phyloP scores from a whole-genome alignment of 2,113 vertebrate genomes.

The Nothocercus julius region DNA sequence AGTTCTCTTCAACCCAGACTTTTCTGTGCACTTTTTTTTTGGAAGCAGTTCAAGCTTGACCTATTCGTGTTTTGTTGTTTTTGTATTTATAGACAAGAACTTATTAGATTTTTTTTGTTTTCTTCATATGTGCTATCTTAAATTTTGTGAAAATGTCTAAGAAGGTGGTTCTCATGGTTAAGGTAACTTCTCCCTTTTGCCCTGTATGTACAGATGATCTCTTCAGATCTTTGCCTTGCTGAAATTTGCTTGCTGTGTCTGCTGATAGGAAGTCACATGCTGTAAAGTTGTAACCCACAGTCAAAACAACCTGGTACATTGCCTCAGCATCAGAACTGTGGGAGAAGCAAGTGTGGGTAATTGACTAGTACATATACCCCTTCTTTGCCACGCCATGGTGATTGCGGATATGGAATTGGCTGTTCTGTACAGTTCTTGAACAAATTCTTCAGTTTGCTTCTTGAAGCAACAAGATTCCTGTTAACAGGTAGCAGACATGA shows the following conservation, averaged over 20 bases:
- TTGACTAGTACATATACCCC: neutral
- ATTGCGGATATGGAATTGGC: neutral
- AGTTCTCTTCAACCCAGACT: neutral
- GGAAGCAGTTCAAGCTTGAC: neutral
- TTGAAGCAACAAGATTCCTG: fast-evolving
- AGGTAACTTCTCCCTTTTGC: neutral
- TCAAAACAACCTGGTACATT: neutral
- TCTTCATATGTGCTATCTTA: fast-evolving
- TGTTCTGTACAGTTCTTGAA: fast-evolving
- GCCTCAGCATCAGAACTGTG: neutral
- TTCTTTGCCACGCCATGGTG: neutral
- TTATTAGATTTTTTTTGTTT: neutral
- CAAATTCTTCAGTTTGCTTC: fast-evolving
- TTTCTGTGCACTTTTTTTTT: neutral
- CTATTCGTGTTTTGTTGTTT: too few species aligned
- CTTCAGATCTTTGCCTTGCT: neutral
- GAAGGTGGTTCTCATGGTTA: neutral
- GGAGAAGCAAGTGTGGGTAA: neutral
- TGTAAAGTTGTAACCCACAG: neutral
- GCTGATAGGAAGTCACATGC: neutral
- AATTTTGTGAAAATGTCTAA: fast-evolving
- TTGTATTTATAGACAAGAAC: neutral
- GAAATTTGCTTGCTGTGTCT: neutral
- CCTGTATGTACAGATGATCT: neutral
- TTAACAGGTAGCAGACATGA: neutral